Evolutionary conservation across 1,140 invertebrate genomes (phyloP).

Genomic region (Ptiloglossa arizonensis): DNA sequence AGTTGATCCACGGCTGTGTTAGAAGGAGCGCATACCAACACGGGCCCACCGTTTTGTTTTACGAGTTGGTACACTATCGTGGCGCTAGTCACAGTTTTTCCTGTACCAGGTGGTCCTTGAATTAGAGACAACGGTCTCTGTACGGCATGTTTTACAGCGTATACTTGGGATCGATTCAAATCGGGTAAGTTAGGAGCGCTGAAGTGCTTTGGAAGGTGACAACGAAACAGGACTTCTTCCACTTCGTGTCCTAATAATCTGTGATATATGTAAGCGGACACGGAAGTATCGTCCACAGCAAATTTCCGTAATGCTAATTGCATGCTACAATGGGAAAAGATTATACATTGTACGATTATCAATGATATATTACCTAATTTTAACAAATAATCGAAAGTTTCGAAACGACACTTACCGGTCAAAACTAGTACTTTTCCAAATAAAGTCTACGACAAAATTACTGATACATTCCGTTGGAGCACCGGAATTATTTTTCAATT

Average conservation of each 20-base stretch:
- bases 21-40: slow-evolving; percentile 98
- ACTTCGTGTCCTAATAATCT: slow-evolving; percentile 97
- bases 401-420: slow-evolving; percentile 87
- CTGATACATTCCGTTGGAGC: slow-evolving; percentile 95
- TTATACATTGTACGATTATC: neutral
- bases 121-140: slow-evolving; percentile 98
- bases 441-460: slow-evolving; percentile 99
- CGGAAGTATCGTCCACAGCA: slow-evolving; percentile 97
- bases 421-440: slow-evolving; percentile 99
- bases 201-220: slow-evolving; percentile 96
- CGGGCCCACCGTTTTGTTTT: slow-evolving; percentile 95
- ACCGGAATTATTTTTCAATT: slow-evolving; percentile 94
- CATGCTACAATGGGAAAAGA: slow-evolving; percentile 88
- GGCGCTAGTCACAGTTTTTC: slow-evolving; percentile 99
- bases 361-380: too few relatives aligned
- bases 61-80: slow-evolving; percentile 99
- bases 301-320: slow-evolving; percentile 96
- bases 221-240: slow-evolving; percentile 96
- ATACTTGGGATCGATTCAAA: slow-evolving; percentile 98
- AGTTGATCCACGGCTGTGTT: slow-evolving; percentile 99
- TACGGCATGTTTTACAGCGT: slow-evolving; percentile 99
- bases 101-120: slow-evolving; percentile 97
- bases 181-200: slow-evolving; percentile 98
- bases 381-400: neutral
- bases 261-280: slow-evolving; percentile 99